Percentiles rank a stretch among this genome's conserved stretches.
Conservation (phyloP, 2,888 invertebrate genomes). For the Euproctis similis region DNA sequence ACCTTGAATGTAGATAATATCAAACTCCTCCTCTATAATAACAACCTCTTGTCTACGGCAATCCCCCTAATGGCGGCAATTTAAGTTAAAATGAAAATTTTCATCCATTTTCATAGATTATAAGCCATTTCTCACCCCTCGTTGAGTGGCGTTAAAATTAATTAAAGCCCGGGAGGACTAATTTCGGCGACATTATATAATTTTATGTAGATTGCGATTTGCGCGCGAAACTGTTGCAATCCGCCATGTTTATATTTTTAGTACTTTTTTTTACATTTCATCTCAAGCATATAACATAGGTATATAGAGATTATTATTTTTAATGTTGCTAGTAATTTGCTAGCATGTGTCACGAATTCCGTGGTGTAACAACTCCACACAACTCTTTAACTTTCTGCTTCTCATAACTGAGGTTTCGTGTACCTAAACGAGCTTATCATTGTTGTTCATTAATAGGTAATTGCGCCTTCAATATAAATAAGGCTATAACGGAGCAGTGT, state of each 20-base stretch:
- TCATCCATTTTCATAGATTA: conserved; percentile 23
- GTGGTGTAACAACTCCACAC: too few relatives aligned
- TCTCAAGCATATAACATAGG: too few relatives aligned
- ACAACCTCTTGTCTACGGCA: conserved; percentile 24
- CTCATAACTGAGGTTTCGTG: too few relatives aligned
- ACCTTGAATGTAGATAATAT: conserved; percentile 8
- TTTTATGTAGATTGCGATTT: conserved; percentile 40
- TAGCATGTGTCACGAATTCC: too few relatives aligned
- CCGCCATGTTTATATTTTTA: conserved; percentile 16
- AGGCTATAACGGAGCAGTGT: too few relatives aligned
- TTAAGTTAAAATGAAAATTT: conserved; percentile 25
- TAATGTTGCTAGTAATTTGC: too few relatives aligned
- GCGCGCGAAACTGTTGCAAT: conserved; percentile 27
- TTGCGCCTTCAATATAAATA: too few relatives aligned
- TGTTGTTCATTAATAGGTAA: too few relatives aligned
- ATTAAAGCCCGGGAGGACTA: conserved; percentile 26
- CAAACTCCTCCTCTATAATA: conserved; percentile 19
- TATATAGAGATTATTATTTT: too few relatives aligned
- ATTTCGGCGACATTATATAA: conserved; percentile 42
- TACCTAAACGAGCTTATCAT: too few relatives aligned
- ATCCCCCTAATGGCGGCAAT: conserved; percentile 25
- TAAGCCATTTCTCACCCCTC: conserved; percentile 13
- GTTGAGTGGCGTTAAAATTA: conserved; percentile 25
- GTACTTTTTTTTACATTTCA: conserved; percentile 2
- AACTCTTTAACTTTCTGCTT: too few relatives aligned